Evolutionary conservation across 2,797 vertebrate species (phyloP).

Genomic region (Nothura maculosa): DNA sequence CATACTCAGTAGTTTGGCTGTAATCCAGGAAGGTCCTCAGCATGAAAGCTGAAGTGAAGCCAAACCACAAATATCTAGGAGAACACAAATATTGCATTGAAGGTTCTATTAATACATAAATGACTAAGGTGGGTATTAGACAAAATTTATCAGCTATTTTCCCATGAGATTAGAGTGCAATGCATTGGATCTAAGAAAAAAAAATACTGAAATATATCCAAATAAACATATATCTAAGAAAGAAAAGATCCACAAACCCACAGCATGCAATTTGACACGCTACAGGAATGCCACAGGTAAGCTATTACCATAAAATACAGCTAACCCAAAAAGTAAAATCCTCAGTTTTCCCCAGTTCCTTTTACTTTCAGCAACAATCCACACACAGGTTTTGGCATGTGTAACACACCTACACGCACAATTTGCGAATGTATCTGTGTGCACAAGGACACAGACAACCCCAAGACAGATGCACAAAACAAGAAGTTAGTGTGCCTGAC

Average conservation of each 20-base stretch:
- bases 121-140: neutral
- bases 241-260: fast-evolving
- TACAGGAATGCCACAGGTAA: fast-evolving
- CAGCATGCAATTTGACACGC: neutral
- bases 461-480: neutral
- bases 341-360: neutral
- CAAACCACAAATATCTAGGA: slow-evolving; percentile 32
- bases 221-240: neutral
- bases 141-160: slow-evolving; percentile 27
- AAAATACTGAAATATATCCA: neutral
- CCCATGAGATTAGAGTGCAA: slow-evolving; percentile 6
- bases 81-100: slow-evolving; percentile 52
- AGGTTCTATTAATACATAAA: slow-evolving; percentile 37
- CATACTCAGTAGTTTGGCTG: slow-evolving; percentile 59
- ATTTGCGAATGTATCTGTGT: fast-evolving
- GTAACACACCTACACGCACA: too few relatives aligned
- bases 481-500: fast-evolving
- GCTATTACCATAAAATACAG: neutral
- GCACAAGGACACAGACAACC: fast-evolving
- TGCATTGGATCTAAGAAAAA: neutral
- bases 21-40: slow-evolving; percentile 64
- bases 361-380: neutral
- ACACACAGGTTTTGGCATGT: fast-evolving
- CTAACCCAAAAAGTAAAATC: neutral
- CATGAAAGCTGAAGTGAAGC: slow-evolving; percentile 47